These are phyloP conservation scores for Climacteris rufus DNA, from an alignment of 2,113 vertebrate species.

Conservation along the genomic window DNA sequence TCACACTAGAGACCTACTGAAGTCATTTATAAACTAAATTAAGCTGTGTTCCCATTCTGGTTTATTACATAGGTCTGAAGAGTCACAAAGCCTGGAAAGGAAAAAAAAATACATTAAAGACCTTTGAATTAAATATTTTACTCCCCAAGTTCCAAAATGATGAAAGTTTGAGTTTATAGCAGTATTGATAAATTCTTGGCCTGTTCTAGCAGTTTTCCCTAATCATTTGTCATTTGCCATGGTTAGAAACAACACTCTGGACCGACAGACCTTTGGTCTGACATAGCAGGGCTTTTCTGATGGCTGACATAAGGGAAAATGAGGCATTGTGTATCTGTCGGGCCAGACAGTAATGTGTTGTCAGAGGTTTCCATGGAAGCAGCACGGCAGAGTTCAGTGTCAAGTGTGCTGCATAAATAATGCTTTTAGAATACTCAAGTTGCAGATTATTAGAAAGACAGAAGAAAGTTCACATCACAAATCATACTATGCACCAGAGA, in stretches of 20 bases:
- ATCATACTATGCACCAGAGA: not conserved
- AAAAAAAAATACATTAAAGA: not conserved
- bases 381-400: not conserved
- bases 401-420: not conserved
- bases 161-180: not conserved
- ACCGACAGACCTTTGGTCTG: not conserved
- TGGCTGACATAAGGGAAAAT: conserved; percentile 6
- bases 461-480: conserved; percentile 16
- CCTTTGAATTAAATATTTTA: not conserved
- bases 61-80: not conserved
- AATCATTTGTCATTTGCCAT: not conserved
- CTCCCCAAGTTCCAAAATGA: not conserved
- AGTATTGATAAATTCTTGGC: not conserved
- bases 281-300: not conserved
- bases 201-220: not conserved
- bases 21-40: not conserved
- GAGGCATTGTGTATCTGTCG: not conserved
- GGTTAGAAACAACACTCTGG: not conserved
- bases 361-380: conserved; percentile 44
- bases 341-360: not conserved
- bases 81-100: not conserved
- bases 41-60: not conserved
- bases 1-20: not conserved
- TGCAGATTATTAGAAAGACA: conserved; percentile 32
- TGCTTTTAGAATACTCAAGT: not conserved